Evolutionary conservation across 2,888 invertebrate genomes (phyloP).

Genomic region (Linhomoeus sp.): DNA sequence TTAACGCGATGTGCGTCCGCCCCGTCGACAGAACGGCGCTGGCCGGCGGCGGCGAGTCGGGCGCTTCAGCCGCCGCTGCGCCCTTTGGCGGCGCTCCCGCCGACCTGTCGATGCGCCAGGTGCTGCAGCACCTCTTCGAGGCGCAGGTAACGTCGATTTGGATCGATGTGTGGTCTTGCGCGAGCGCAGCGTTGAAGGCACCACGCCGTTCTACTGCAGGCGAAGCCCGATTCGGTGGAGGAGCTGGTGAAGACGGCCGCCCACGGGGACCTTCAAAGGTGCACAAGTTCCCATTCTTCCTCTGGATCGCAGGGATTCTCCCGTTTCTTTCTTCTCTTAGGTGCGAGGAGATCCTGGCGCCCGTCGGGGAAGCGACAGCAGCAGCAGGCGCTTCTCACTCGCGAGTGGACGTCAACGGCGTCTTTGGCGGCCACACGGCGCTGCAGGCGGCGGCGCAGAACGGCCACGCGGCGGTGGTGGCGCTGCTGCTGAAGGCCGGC

Average conservation of each 20-base stretch:
- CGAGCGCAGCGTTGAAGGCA: conserved; percentile 41
- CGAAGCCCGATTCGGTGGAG: too few relatives aligned
- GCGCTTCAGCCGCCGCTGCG: conserved; percentile 28
- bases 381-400: conserved; percentile 28
- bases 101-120: too few relatives aligned
- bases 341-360: too few relatives aligned
- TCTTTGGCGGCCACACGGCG: conserved; percentile 64
- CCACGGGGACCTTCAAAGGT: conserved; percentile 65
- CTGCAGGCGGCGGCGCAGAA: conserved; percentile 85
- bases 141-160: conserved; percentile 52
- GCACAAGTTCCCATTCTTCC: too few relatives aligned
- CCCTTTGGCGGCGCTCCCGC: conserved; percentile 10
- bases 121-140: conserved; percentile 87
- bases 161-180: background rate
- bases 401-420: conserved; percentile 62
- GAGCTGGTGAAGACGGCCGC: conserved; percentile 76
- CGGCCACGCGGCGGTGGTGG: conserved; percentile 83
- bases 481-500: conserved; percentile 54
- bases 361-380: too few relatives aligned
- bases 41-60: too few relatives aligned
- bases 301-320: too few relatives aligned
- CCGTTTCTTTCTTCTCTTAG: too few relatives aligned
- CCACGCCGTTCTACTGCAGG: conserved; percentile 76
- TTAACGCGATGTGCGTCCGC: conserved; percentile 55
- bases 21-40: background rate